A percentile compares a stretch with the other conserved stretches of the same genome.
Evolutionary conservation across 2,113 vertebrate genomes (phyloP).

Genomic region (Athene noctua): DNA sequence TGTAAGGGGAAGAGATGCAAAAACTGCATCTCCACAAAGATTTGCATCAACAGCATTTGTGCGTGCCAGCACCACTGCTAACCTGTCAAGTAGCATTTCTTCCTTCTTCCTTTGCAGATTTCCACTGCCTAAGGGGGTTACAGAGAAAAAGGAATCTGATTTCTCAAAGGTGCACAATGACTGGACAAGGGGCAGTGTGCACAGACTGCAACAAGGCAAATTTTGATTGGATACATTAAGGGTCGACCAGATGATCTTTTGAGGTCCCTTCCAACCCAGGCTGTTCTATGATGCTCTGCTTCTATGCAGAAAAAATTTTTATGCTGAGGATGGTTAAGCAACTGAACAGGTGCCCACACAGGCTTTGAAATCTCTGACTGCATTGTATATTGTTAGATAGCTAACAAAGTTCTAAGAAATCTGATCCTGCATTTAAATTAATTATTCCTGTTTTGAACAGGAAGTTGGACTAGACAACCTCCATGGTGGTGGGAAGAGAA

Average conservation of each 20-base stretch:
- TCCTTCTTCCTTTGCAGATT: background rate
- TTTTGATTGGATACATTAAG: background rate
- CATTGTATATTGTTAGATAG: background rate
- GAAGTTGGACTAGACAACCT: background rate
- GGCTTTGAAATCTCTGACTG: rapidly evolving
- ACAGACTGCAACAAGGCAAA: background rate
- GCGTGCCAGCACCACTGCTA: background rate
- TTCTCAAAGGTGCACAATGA: background rate
- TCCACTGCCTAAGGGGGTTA: background rate
- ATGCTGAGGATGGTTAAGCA: background rate
- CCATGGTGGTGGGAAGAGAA: background rate
- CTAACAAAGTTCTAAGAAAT: background rate
- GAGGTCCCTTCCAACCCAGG: background rate
- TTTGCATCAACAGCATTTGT: background rate
- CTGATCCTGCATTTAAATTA: background rate
- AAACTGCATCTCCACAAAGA: background rate
- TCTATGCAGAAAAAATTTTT: background rate
- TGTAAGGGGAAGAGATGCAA: background rate
- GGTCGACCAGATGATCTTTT: background rate
- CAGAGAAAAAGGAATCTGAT: background rate
- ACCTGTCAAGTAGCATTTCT: background rate
- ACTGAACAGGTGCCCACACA: background rate
- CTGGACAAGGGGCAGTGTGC: background rate
- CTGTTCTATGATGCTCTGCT: background rate
- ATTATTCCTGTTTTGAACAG: background rate